These are phyloP conservation scores for Limenitis camilla DNA, from an alignment of 2,888 invertebrate genomes.

Conservation along the genomic window DNA sequence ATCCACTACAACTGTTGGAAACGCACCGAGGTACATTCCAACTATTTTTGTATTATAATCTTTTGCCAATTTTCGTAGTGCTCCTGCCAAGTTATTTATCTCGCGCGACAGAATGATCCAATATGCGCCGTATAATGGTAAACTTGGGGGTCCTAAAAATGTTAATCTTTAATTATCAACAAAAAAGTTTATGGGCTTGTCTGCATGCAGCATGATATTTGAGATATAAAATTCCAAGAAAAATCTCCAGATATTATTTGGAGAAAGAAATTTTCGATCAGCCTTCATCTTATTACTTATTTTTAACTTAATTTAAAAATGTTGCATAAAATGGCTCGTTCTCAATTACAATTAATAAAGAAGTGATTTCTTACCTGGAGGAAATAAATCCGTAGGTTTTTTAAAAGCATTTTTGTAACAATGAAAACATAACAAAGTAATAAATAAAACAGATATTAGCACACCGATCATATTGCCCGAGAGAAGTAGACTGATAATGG, in stretches of 20 bases:
- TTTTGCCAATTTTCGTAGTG: constrained; percentile 62
- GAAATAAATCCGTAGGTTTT: constrained; percentile 64
- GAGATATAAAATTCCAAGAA: no score
- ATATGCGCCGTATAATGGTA: constrained; percentile 78
- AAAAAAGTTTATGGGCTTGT: not conserved
- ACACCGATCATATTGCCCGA: constrained; percentile 38
- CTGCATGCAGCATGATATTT: no score
- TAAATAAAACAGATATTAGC: constrained; percentile 40
- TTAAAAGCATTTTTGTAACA: constrained; percentile 55
- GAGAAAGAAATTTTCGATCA: no score
- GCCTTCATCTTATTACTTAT: no score
- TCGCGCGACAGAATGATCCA: constrained; percentile 71
- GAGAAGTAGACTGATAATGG: constrained; percentile 6
- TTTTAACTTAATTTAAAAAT: no score
- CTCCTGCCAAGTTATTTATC: constrained; percentile 66
- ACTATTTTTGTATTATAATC: constrained; percentile 76
- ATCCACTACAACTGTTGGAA: constrained; percentile 67
- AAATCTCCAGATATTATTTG: no score
- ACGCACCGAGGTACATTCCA: constrained; percentile 71
- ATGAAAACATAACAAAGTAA: constrained; percentile 36
- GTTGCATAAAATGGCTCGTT: no score
- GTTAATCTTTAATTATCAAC: constrained; percentile 65
- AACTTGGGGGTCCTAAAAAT: constrained; percentile 73
- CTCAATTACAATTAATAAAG: no score
- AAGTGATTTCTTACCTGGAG: constrained; percentile 69